Evolutionary conservation across 1,140 invertebrate species (phyloP), one percentile per base, ranked within the genome.

Genomic region (Drosophila willistoni): DNA sequence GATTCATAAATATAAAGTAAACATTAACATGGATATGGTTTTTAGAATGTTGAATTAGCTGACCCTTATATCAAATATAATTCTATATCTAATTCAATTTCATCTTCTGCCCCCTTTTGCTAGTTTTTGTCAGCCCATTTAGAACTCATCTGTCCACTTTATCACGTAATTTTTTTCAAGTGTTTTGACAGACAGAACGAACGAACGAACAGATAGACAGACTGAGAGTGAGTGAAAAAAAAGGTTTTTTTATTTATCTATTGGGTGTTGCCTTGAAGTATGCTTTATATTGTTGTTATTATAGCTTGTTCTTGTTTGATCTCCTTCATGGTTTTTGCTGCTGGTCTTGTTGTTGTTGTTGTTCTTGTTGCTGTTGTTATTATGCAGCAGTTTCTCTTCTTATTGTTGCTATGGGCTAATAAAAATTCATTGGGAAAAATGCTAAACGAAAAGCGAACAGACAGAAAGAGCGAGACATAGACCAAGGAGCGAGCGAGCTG

Each of bases 381-480:
- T 82, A 86, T 83, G 83, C 82, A 86, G 83, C 82, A 86, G 83
- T 87, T 87, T 78, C 77, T 70, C 71, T 82, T 78, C 77, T 65
- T 73, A 68, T 79, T 87, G 77, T 74, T 74, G 77, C 70, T 80
- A 60, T 71, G 84, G 63, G 80, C 84, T 84, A 87, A 87, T 87
- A 89, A 87, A 87, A 89, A 87, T 87, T 87, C 80, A 89, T 87
- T 89, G 33, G 10, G 39, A 69, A 47, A 47, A 42, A 63, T 47
- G 4, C 14, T 73, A 42, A 36, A 61, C 66, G 55, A 39, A 67
- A 68, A 57, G 41, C 34, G 22, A 33, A 13, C 34, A 34, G 39
- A 10, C 7, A 29, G 0, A 29, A 29, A 19, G 14, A 47, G 7
- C n/a, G n/a, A 19, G 2, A 22, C 29, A 29, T 29, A 29, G 29